Percentiles rank a stretch among this genome's conserved stretches.
Conservation (phyloP, 1,140 invertebrate species). For the Nixonia krombeini region DNA sequence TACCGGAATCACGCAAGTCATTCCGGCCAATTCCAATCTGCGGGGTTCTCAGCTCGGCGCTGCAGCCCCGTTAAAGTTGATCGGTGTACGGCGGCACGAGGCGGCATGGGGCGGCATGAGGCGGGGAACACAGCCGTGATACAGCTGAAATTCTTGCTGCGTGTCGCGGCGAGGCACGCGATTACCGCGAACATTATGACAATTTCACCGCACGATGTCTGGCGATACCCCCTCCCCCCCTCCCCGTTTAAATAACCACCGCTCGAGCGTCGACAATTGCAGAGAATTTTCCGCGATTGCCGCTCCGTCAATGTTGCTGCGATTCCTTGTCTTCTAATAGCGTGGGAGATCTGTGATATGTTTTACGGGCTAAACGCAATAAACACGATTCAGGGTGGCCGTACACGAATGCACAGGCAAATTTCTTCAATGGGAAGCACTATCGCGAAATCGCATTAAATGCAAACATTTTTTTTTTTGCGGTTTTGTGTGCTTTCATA, state of each 20-base stretch:
- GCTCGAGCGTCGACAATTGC: conserved; percentile 4
- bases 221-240: too few species aligned
- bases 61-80: conserved; percentile 45
- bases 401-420: too few species aligned
- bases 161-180: conserved; percentile 25
- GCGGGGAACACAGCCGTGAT: conserved; percentile 24
- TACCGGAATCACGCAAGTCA: conserved; percentile 52
- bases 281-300: too few species aligned
- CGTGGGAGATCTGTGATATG: too few species aligned
- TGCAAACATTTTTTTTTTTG: too few species aligned
- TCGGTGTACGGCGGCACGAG: conserved; percentile 20
- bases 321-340: too few species aligned
- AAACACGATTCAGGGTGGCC: neutral
- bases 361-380: neutral
- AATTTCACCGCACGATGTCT: conserved; percentile 31
- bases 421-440: too few species aligned
- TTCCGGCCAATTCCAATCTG: conserved; percentile 47
- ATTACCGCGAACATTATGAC: conserved; percentile 30
- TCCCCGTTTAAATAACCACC: too few species aligned
- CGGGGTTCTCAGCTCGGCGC: conserved; percentile 22
- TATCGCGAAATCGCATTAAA: too few species aligned
- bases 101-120: conserved; percentile 1
- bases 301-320: too few species aligned
- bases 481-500: too few species aligned
- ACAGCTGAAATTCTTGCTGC: conserved; percentile 45